phyloP scores from a whole-genome alignment of 2,888 invertebrate species.

The Glyphotaelius pellucidus region DNA sequence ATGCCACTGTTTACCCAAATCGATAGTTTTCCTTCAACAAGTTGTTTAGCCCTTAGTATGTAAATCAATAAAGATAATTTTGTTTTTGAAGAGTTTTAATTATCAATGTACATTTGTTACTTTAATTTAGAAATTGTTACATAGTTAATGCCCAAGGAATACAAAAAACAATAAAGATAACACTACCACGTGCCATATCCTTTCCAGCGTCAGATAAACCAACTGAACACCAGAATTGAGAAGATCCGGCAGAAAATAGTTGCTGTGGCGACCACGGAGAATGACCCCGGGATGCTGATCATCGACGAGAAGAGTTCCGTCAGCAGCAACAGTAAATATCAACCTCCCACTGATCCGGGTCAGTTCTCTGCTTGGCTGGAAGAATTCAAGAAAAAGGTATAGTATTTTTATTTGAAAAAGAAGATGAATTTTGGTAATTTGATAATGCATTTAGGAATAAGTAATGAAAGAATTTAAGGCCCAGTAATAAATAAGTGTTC shows the following conservation, averaged over 20 bases:
- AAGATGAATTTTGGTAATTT: not conserved
- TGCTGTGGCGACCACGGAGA: conserved; percentile 83
- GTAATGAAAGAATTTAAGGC: not conserved
- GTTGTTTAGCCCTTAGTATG: not conserved
- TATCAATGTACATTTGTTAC: too few species aligned
- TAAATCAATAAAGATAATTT: not conserved
- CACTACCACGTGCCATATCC: not conserved
- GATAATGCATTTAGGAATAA: not conserved
- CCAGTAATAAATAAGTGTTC: too few species aligned
- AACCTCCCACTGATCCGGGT: conserved; percentile 74
- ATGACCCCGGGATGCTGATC: conserved; percentile 69
- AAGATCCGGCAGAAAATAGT: conserved; percentile 87
- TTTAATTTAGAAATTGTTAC: too few species aligned
- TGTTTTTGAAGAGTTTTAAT: too few species aligned
- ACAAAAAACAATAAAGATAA: not conserved
- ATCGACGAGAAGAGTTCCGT: conserved; percentile 70
- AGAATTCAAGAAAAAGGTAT: conserved; percentile 81
- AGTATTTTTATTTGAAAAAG: not conserved
- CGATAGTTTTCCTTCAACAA: not conserved
- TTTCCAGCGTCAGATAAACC: conserved; percentile 78
- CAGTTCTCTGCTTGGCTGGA: conserved; percentile 77
- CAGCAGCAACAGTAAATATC: conserved; percentile 67
- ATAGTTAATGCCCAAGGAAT: too few species aligned
- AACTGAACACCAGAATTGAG: conserved; percentile 84
- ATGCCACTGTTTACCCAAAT: not conserved